Evolutionary conservation across 2,888 invertebrate genomes (phyloP).

Genomic region (Dasypogon diadema): DNA sequence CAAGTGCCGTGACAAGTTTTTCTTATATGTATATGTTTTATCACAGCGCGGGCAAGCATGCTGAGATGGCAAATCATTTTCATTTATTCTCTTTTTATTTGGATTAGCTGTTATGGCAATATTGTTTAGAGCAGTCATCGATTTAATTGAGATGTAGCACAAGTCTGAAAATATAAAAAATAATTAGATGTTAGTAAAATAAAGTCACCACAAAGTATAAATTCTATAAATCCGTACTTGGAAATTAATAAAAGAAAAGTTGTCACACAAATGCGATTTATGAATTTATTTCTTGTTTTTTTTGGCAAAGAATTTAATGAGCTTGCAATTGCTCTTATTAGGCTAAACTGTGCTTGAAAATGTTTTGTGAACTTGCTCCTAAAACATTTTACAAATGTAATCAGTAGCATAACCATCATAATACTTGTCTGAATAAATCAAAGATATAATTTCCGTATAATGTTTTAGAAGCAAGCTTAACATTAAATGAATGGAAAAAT

Average conservation of each 20-base stretch:
- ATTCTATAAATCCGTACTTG: not conserved
- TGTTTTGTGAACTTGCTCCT: conserved; percentile 25
- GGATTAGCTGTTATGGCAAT: conserved; percentile 58
- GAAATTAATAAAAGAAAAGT: not conserved
- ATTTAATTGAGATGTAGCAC: conserved; percentile 65
- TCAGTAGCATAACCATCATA: not conserved
- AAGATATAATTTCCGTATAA: too few species aligned
- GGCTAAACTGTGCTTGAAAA: conserved; percentile 20
- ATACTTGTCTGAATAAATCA: too few species aligned
- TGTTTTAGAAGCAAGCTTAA: conserved; percentile 32
- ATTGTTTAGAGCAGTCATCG: conserved; percentile 67
- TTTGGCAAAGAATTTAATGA: not conserved
- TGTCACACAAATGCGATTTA: conserved; percentile 42
- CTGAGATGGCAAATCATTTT: conserved; percentile 31
- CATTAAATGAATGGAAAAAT: conserved; percentile 32
- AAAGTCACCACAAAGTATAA: conserved; percentile 4
- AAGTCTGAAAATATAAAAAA: conserved; percentile 61
- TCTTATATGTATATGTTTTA: conserved; percentile 72
- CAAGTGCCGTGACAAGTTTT: conserved; percentile 72
- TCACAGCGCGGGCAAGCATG: conserved; percentile 72
- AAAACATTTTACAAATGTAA: too few species aligned
- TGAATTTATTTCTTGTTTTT: conserved; percentile 42
- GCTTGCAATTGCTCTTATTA: conserved; percentile 17
- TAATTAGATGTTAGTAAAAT: not conserved
- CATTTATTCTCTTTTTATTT: conserved; percentile 22